These are phyloP conservation scores for Toxotes lorentzi DNA, from an alignment of 2,797 vertebrate species.

Conservation along the genomic window DNA sequence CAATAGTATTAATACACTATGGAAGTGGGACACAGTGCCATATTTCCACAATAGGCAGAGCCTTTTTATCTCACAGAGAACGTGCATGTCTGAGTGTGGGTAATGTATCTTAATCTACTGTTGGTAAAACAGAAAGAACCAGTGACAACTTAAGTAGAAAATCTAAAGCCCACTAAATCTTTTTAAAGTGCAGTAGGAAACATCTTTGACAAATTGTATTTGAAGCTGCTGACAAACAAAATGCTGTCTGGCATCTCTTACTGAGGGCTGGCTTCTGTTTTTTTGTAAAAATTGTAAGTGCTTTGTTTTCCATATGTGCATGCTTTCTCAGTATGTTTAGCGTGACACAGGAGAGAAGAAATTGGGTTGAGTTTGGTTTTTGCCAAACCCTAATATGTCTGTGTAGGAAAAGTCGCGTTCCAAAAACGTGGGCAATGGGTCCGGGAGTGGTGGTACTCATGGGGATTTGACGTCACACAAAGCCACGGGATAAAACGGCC, in stretches of 20 bases:
- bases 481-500: conserved; percentile 63
- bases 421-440: conserved; percentile 47
- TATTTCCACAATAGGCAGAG: conserved; percentile 22
- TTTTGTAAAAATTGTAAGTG: conserved; percentile 5
- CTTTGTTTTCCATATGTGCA: conserved; percentile 37
- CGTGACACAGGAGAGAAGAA: conserved; percentile 36
- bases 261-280: neutral
- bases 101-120: conserved; percentile 53
- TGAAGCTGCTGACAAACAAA: conserved; percentile 31
- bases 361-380: conserved; percentile 38
- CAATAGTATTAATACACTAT: conserved; percentile 1
- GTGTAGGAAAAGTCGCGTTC: conserved; percentile 68
- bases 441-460: conserved; percentile 49
- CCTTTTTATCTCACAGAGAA: conserved; percentile 38
- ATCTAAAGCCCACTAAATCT: conserved; percentile 52
- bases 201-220: conserved; percentile 36
- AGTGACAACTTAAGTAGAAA: conserved; percentile 53
- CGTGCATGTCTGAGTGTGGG: conserved; percentile 20
- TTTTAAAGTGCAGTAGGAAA: conserved; percentile 50
- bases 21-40: neutral
- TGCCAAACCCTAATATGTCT: conserved; percentile 58
- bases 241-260: conserved; percentile 33
- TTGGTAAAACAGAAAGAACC: conserved; percentile 54
- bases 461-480: conserved; percentile 68
- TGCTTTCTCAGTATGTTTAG: conserved; percentile 23